phyloP scores from a whole-genome alignment of 2,888 invertebrate genomes.

The Scaptomyza tumidula region DNA sequence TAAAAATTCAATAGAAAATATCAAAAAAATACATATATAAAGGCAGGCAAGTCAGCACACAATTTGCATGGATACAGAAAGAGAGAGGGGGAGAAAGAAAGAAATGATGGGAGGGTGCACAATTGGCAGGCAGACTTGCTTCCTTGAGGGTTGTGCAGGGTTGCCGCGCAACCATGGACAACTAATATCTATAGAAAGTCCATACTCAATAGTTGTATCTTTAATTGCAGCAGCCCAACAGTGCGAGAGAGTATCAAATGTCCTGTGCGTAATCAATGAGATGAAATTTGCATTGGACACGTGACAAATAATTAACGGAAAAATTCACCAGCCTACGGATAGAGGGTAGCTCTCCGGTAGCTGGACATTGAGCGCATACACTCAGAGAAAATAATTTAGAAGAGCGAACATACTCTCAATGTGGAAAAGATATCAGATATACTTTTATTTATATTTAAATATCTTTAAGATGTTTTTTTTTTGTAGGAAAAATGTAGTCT shows the following conservation, averaged over 20 bases:
- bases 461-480: no score
- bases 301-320: slow-evolving; percentile 81
- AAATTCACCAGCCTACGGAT: slow-evolving; percentile 1
- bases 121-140: slow-evolving; percentile 26
- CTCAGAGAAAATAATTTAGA: slow-evolving; percentile 10
- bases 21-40: slow-evolving; percentile 21
- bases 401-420: background rate
- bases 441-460: no score
- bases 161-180: slow-evolving; percentile 25
- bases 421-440: background rate
- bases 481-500: no score
- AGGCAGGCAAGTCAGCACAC: slow-evolving; percentile 21
- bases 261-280: slow-evolving; percentile 74
- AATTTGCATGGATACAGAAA: slow-evolving; percentile 57
- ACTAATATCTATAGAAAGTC: slow-evolving; percentile 39
- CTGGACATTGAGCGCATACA: slow-evolving; percentile 25
- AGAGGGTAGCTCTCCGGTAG: slow-evolving; percentile 15
- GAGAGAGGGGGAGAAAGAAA: slow-evolving; percentile 1
- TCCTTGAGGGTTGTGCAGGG: slow-evolving; percentile 45
- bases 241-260: slow-evolving; percentile 69
- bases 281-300: slow-evolving; percentile 82
- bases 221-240: slow-evolving; percentile 64
- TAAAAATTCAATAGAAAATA: slow-evolving; percentile 75
- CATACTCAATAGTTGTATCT: slow-evolving; percentile 49
- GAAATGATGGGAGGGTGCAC: slow-evolving; percentile 43